Evolutionary conservation across 1,140 invertebrate species (phyloP).

Genomic region (Rhagoletis zephyria): DNA sequence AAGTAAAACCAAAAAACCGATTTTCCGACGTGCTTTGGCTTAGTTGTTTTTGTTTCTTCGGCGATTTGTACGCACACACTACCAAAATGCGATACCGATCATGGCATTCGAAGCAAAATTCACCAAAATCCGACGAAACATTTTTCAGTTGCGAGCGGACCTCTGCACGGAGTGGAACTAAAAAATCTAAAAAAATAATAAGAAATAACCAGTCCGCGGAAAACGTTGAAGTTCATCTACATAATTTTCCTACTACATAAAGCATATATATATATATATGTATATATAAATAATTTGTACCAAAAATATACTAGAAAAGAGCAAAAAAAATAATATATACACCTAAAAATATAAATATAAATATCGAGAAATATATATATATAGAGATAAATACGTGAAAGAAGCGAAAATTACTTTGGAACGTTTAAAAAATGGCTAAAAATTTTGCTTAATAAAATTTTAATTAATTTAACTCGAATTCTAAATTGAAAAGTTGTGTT

Average conservation of each 20-base stretch:
- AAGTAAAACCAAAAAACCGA: neutral
- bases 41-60: neutral
- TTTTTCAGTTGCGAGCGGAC: constrained; percentile 73
- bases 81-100: neutral
- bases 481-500: neutral
- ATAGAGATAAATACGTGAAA: too few relatives aligned
- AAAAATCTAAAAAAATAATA: constrained; percentile 69
- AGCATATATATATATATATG: constrained; percentile 59
- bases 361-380: constrained; percentile 41
- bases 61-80: neutral
- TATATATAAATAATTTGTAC: constrained; percentile 62
- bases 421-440: neutral
- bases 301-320: constrained; percentile 58
- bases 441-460: constrained; percentile 26
- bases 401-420: constrained; percentile 29
- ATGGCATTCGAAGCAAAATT: constrained; percentile 22
- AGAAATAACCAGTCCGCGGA: constrained; percentile 72
- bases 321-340: constrained; percentile 46
- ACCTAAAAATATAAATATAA: constrained; percentile 66
- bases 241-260: constrained; percentile 68
- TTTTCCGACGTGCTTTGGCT: neutral
- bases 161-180: constrained; percentile 74
- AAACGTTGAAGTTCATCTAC: constrained; percentile 66
- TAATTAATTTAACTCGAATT: neutral
- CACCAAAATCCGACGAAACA: constrained; percentile 53